Evolutionary conservation across 2,888 invertebrate species (phyloP).

Genomic region (Callinectes sapidus): DNA sequence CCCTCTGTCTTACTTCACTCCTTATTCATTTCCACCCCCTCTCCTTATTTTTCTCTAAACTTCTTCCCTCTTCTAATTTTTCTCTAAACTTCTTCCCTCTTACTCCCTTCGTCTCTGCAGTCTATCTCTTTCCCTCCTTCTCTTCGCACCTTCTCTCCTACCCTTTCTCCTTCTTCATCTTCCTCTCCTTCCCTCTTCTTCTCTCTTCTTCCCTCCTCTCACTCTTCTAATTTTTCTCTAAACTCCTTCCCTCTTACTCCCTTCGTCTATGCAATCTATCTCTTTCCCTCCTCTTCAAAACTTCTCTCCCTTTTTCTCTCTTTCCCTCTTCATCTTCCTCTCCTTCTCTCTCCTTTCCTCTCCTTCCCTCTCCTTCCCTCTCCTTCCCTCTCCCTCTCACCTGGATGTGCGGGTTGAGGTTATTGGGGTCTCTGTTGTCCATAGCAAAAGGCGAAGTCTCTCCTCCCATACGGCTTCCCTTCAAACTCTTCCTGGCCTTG

Average conservation of each 20-base stretch:
- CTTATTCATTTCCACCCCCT: background rate
- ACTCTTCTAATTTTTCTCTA: too few species aligned
- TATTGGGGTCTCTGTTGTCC: slow-evolving; percentile 84
- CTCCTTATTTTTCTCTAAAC: background rate
- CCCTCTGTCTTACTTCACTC: background rate
- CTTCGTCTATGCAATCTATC: too few species aligned
- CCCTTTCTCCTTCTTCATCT: too few species aligned
- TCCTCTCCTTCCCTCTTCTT: too few species aligned
- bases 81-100: background rate
- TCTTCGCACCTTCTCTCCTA: too few species aligned
- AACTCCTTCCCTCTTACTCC: too few species aligned
- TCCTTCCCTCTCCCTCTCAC: slow-evolving; percentile 76
- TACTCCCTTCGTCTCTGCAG: background rate
- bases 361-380: background rate
- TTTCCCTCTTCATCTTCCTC: too few species aligned
- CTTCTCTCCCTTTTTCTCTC: too few species aligned
- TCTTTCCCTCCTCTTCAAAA: too few species aligned
- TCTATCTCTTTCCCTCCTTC: too few species aligned
- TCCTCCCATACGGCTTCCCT: slow-evolving; percentile 40
- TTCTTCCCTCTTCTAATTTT: too few species aligned
- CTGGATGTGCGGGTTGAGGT: slow-evolving; percentile 83
- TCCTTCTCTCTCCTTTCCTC: background rate
- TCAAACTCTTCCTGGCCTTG: slow-evolving; percentile 23
- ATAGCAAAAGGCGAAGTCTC: slow-evolving; percentile 76
- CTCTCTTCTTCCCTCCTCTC: too few species aligned